phyloP scores from a whole-genome alignment of 2,888 invertebrate species.

The Gisinianus flammeolus region DNA sequence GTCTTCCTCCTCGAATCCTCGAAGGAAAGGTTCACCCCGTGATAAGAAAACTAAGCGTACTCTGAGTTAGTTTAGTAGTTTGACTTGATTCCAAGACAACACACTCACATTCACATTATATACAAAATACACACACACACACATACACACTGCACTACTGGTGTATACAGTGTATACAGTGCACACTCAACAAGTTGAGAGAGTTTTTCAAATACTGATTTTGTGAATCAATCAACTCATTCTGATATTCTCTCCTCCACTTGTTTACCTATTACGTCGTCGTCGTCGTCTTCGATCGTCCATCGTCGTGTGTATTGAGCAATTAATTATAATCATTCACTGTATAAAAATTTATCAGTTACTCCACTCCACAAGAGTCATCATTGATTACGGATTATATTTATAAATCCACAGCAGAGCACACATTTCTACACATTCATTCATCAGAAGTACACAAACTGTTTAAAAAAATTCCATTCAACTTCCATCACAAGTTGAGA shows the following conservation, averaged over 20 bases:
- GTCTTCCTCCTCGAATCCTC: conserved; percentile 35
- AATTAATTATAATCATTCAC: no score
- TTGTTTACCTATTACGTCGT: conserved; percentile 13
- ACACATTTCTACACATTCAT: no score
- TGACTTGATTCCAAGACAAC: conserved; percentile 39
- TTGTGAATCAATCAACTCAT: conserved; percentile 4
- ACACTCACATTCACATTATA: conserved; percentile 9
- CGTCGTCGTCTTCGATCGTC: neutral
- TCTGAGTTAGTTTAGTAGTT: conserved; percentile 34
- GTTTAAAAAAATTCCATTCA: no score
- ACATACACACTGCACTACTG: conserved; percentile 3
- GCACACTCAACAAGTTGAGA: neutral
- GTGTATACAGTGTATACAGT: neutral
- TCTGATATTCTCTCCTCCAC: neutral
- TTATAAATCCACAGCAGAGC: no score
- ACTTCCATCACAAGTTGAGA: no score
- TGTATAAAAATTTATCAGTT: no score
- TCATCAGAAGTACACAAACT: no score
- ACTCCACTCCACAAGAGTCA: no score
- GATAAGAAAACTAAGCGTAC: conserved; percentile 30
- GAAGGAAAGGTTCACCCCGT: conserved; percentile 36
- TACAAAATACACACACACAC: conserved; percentile 13
- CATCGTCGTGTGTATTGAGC: neutral
- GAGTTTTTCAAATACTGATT: neutral
- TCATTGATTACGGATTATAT: no score